These are phyloP conservation scores for Tethea ocularis DNA, from an alignment of 2,888 invertebrate genomes.

Conservation along the genomic window DNA sequence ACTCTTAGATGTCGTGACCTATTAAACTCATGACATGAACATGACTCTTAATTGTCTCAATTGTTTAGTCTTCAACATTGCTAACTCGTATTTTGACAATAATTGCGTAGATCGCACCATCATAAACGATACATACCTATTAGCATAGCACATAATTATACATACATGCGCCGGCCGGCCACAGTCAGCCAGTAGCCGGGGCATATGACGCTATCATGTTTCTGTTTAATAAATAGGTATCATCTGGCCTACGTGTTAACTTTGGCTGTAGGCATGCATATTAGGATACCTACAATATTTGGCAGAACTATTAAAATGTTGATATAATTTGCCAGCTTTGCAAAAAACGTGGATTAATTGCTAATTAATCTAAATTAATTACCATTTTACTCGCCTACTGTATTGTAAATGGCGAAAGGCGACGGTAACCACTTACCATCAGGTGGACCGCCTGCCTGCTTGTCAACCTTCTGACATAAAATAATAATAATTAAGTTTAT, in stretches of 20 bases:
- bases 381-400: too few species aligned
- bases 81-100: slow-evolving; percentile 65
- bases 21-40: slow-evolving; percentile 37
- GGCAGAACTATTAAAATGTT: too few species aligned
- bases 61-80: slow-evolving; percentile 50
- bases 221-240: slow-evolving; percentile 33
- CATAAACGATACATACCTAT: background rate
- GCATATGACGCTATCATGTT: slow-evolving; percentile 31
- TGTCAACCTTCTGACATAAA: too few species aligned
- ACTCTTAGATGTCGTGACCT: slow-evolving; percentile 52
- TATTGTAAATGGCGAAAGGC: too few species aligned
- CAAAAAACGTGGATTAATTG: too few species aligned
- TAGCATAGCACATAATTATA: background rate
- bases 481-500: too few species aligned
- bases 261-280: background rate
- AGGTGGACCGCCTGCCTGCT: too few species aligned
- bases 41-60: slow-evolving; percentile 47
- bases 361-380: too few species aligned
- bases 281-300: too few species aligned
- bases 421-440: too few species aligned
- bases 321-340: too few species aligned
- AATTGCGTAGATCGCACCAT: slow-evolving; percentile 35
- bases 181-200: background rate
- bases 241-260: slow-evolving; percentile 18
- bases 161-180: background rate